These are phyloP conservation scores for Tinamus guttatus DNA, from an alignment of 2,113 vertebrate species.

Conservation along the genomic window DNA sequence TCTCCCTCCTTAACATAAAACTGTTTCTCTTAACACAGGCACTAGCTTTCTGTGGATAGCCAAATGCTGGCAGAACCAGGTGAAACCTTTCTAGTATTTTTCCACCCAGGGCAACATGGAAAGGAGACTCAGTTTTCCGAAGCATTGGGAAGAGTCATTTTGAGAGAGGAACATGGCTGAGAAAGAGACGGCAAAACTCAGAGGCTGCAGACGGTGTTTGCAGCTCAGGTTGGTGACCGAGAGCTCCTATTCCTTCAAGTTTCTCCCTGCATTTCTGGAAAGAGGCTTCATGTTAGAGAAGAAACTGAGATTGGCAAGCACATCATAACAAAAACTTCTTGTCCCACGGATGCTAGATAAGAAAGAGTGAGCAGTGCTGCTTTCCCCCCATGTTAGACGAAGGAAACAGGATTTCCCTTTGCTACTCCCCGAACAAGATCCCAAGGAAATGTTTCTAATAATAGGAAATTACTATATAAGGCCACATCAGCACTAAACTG, in stretches of 20 bases:
- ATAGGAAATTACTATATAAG: slow-evolving; percentile 79
- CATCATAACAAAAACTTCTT: slow-evolving; percentile 34
- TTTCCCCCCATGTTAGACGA: slow-evolving; percentile 35
- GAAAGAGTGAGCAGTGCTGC: slow-evolving; percentile 39
- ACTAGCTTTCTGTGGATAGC: background rate
- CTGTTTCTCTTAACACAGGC: background rate
- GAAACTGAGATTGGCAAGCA: slow-evolving; percentile 6
- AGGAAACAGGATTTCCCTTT: slow-evolving; percentile 80
- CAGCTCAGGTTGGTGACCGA: background rate
- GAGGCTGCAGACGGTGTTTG: background rate
- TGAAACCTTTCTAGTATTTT: background rate
- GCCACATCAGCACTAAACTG: slow-evolving; percentile 61
- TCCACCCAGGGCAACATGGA: background rate
- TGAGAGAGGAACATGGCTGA: background rate
- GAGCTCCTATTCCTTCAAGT: background rate
- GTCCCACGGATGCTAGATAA: slow-evolving; percentile 31
- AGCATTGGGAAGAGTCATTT: background rate
- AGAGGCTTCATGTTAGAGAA: slow-evolving; percentile 32
- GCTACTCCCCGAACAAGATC: slow-evolving; percentile 70
- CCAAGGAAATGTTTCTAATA: slow-evolving; percentile 77
- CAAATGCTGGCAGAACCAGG: background rate
- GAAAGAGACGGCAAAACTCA: background rate
- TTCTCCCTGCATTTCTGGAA: slow-evolving; percentile 32
- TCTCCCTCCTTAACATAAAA: background rate
- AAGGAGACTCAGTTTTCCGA: background rate